Base-by-base conservation (phyloP, 1,140 invertebrate genomes). In the Nylanderia fulva region DNA sequence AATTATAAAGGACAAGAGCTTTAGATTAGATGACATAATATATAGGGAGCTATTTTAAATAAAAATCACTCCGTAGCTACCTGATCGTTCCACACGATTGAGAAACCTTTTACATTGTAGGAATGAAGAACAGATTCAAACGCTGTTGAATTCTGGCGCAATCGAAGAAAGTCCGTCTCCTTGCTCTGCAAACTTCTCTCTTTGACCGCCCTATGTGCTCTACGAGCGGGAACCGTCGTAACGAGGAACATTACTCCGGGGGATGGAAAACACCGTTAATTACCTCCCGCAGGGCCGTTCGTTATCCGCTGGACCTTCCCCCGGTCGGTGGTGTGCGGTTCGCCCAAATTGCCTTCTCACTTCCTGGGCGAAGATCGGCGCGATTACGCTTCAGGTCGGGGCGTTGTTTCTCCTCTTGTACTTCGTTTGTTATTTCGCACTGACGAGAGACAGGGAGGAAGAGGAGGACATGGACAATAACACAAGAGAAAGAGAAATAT, bases 241-340 rank as follows among this genome's bases (percentile, higher is more conserved):
- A 95, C 93, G 93, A 94, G 92, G 75, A 89, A 91, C 91, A 94
- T 95, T 94, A 94, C 91, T 94, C 92, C 89, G 79, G 80, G 75
- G 89, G 88, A 89, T 90, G 92, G 90, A 92, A 92, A 92, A 92
- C 92, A 88, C 93, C 93, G 93, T 94, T 94, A 94, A 94, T 95
- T 94, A 95, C 89, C 92, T 92, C 88, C 90, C 74, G 74, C 21
- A 56, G 86, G 90, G 90, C 89, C 91, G 91, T 94, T 92, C 92
- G 91, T 94, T 94, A 94, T 94, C 92, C 91, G 61, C 80, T 77
- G 90, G 91, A 93, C 92, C 89, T 90, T 80, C 36, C 77, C 72
- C 74, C 29, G 29, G 21, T 27, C 36, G 52, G 86, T 68, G 88
- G 85, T 86, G 61, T 92, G 92, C 87, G 93, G 91, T 93, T 92